Base-by-base conservation (phyloP, 2,888 invertebrate genomes). In the Melolontha melolontha region DNA sequence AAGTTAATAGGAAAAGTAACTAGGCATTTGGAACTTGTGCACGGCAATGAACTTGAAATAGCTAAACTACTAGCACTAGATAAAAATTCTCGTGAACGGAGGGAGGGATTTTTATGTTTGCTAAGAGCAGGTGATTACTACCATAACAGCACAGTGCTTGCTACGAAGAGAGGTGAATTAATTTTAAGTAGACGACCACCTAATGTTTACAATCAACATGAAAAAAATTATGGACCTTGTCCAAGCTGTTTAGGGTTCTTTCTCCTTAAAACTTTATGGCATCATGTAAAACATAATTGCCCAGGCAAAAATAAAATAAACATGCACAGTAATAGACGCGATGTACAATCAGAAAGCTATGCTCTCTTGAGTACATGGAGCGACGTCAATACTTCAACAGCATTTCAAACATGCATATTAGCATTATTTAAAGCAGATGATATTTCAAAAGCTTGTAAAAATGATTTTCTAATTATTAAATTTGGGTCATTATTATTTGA, bases 401-500 rank as follows among this genome's bases (percentile, higher is more conserved):
- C 52, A 8, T 68, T 50, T 55, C 17, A 39, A 17, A 14, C 22
- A 27, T 29, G 57, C 6, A 55, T 68, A 34, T 2, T 34, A n/a
- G 17, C 22, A 6, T 47, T 10, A n/a, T 11, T 68, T 2, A 39
- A 64, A 5, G 27, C 41, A 6, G 68, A 68, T 55, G 64, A 64
- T 11, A 50, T 68, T 2, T 62, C 44, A 0, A 8, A 27, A 7
- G 51, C 7, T 11, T 64, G 64, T 14, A 39, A 22, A 55, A 49
- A 59, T 11, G 65, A 69, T 47, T 16, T 22, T 22, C 49, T 69
- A 10, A 66, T 69, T 50, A 59, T 69, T 44, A 42, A 44, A 42
- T 62, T 66, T 14, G 66, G 62, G 2, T 57, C 69, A 5, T 41
- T 69, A 34, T 34, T 41, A 10, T 69, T 57, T 49, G 66, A 69